phyloP scores from a whole-genome alignment of 1,140 invertebrate species.

The Adelges cooleyi region DNA sequence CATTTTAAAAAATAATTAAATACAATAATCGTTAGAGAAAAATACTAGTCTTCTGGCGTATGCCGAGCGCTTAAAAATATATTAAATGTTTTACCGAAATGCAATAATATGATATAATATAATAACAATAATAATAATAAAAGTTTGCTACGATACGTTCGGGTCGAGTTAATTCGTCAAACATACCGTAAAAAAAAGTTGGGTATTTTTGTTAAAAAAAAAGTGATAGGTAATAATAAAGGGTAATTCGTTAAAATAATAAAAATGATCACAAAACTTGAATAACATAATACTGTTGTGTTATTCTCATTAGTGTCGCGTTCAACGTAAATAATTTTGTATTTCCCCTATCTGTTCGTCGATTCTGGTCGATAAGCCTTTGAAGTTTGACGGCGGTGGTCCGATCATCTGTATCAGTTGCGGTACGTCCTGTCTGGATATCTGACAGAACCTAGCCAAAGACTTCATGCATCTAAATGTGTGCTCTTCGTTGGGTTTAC shows the following conservation, averaged over 20 bases:
- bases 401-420: slow-evolving; percentile 84
- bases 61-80: not conserved
- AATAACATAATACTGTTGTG: not conserved
- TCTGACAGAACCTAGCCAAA: slow-evolving; percentile 63
- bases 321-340: slow-evolving; percentile 21
- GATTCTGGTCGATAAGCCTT: slow-evolving; percentile 62
- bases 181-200: not conserved
- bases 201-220: slow-evolving; percentile 7
- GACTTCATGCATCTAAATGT: slow-evolving; percentile 67
- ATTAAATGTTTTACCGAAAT: slow-evolving; percentile 9
- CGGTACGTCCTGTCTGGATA: slow-evolving; percentile 70
- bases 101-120: not conserved
- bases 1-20: too few relatives aligned
- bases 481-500: slow-evolving; percentile 65
- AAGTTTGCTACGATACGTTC: too few relatives aligned
- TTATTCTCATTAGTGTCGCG: not conserved
- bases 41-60: too few relatives aligned
- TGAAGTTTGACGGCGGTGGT: slow-evolving; percentile 71
- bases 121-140: not conserved
- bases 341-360: slow-evolving; percentile 55
- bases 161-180: slow-evolving; percentile 2
- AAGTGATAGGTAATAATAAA: too few relatives aligned
- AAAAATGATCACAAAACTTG: too few relatives aligned
- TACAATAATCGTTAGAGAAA: too few relatives aligned
- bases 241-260: too few relatives aligned